A percentile compares a stretch with the other conserved stretches of the same genome.
phyloP scores from a whole-genome alignment of 2,797 vertebrate genomes.

The Microchirus variegatus region DNA sequence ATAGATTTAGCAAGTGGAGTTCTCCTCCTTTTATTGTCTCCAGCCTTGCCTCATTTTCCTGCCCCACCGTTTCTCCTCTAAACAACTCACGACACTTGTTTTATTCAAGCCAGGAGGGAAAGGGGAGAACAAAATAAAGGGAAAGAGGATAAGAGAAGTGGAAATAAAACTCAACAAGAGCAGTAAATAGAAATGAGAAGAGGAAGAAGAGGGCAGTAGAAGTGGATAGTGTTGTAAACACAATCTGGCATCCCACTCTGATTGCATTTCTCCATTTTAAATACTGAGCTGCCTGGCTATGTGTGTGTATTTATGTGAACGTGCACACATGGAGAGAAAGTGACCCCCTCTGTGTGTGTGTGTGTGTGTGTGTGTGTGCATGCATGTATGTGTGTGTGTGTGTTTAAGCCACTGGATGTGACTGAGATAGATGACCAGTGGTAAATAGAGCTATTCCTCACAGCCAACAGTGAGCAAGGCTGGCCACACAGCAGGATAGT shows the following conservation, averaged over 20 bases:
- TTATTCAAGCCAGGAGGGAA: conserved; percentile 4
- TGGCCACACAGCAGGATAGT: conserved; percentile 55
- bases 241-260: conserved; percentile 47
- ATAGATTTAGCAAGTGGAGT: conserved; percentile 1
- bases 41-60: conserved; percentile 4
- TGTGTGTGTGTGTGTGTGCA: conserved; percentile 1
- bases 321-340: not conserved
- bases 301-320: conserved; percentile 19
- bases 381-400: conserved; percentile 24
- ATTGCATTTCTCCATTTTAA: conserved; percentile 68
- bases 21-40: conserved; percentile 8
- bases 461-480: conserved; percentile 65
- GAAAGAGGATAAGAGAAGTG: conserved; percentile 3
- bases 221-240: conserved; percentile 55
- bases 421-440: conserved; percentile 74
- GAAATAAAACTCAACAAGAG: conserved; percentile 29
- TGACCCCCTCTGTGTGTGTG: not conserved
- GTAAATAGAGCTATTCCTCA: conserved; percentile 75
- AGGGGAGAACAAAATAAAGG: not conserved
- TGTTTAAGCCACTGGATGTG: conserved; percentile 48
- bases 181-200: conserved; percentile 41
- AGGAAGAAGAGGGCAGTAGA: conserved; percentile 38
- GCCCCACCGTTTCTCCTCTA: not conserved
- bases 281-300: conserved; percentile 45
- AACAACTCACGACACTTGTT: conserved; percentile 10